Evolutionary conservation across 2,888 invertebrate species (phyloP), one percentile per base, ranked within the genome.

Genomic region (Dione juno): DNA sequence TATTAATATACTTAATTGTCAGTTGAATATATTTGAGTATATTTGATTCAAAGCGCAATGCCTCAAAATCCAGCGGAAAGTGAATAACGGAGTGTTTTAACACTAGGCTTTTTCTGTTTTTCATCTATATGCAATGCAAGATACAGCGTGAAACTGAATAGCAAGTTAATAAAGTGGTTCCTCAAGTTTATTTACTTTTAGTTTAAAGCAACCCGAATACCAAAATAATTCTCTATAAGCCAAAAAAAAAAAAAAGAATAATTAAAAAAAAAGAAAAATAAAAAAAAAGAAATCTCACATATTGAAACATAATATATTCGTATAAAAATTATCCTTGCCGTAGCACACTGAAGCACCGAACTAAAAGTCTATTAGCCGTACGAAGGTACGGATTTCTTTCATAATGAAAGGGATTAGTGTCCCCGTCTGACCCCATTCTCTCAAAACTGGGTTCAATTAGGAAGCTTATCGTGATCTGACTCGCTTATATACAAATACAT

Each of bases 361-460:
- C 28, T 67, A 41, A 67, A 58, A 67, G 50, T 67, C 58, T 50
- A 41, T 67, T 59, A 67, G 28, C 41, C 52, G 67, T 41, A 59
- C 21, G 28, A 48, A 71, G 53, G 43, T 58, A 52, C n/a, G 64
- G 35, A 35, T 52, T 68, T 71, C 64, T 67, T 71, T 71, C 64
- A 71, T 68, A 68, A 71, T 59, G 68, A 71, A 71, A 68, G 68
- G 66, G 68, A 71, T 71, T 65, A 52, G 52, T 59, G 61, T 68
- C 53, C 71, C 35, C 68, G 45, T 61, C 52, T 58, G 68, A 68
- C 68, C 71, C 43, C 65, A 54, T 58, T 65, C 57, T 35, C 37
- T 58, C 64, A 52, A 68, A 71, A 71, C 59, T 68, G 61, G 59
- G n/a, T 59, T 61, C 66, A 67, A 67, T 67, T 67, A 67, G 59